Evolutionary conservation across 2,797 vertebrate species (phyloP).

Genomic region (Cottoperca gobio): DNA sequence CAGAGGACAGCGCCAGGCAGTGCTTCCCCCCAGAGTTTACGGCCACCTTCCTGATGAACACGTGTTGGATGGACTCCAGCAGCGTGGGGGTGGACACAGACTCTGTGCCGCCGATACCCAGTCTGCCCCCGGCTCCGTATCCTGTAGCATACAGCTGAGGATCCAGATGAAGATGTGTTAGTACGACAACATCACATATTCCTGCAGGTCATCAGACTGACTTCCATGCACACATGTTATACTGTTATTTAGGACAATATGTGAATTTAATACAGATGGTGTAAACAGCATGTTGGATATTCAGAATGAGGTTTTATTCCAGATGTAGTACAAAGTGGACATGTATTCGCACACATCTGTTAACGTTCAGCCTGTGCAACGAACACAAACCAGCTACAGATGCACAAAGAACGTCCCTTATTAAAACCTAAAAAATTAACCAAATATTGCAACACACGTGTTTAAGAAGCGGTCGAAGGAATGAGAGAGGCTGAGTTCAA

Average conservation of each 20-base stretch:
- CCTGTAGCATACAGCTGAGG: slow-evolving; percentile 96
- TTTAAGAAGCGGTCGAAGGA: too few relatives aligned
- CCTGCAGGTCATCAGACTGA: not conserved
- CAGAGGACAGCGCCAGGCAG: slow-evolving; percentile 96
- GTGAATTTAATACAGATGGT: not conserved
- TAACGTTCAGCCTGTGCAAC: too few relatives aligned
- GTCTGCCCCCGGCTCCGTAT: slow-evolving; percentile 95
- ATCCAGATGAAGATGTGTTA: slow-evolving; percentile 10
- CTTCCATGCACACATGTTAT: too few relatives aligned
- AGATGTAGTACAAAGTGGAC: too few relatives aligned
- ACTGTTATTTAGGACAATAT: not conserved
- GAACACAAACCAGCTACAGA: too few relatives aligned
- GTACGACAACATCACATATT: not conserved
- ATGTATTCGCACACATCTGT: too few relatives aligned
- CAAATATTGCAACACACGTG: too few relatives aligned
- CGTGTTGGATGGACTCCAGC: slow-evolving; percentile 97
- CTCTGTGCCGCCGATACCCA: slow-evolving; percentile 97
- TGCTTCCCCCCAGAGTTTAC: slow-evolving; percentile 99
- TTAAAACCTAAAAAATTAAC: too few relatives aligned
- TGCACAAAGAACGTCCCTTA: too few relatives aligned
- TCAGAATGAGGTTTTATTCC: not conserved
- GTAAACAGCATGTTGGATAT: not conserved
- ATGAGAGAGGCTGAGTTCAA: too few relatives aligned
- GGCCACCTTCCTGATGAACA: slow-evolving; percentile 97
- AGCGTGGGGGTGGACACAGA: slow-evolving; percentile 97